phyloP scores from a whole-genome alignment of 2,797 vertebrate genomes.

The Esox masquinongy region DNA sequence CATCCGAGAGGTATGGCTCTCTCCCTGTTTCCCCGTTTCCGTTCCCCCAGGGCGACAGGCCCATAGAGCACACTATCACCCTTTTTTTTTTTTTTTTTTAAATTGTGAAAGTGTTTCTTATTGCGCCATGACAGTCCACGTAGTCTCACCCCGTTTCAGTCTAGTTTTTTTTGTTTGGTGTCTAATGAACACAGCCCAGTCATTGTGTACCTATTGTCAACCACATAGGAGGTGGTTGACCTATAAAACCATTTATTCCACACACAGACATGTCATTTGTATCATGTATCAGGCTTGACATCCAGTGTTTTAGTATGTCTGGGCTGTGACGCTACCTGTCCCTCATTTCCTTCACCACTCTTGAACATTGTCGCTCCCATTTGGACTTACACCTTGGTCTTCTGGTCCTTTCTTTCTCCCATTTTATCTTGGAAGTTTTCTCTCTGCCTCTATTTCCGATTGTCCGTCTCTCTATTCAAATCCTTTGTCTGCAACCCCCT shows the following conservation, averaged over 20 bases:
- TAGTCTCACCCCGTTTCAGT: not conserved
- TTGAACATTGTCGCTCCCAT: not conserved
- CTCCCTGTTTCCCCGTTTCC: not conserved
- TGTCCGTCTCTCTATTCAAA: not conserved
- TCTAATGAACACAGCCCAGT: not conserved
- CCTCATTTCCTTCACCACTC: conserved; percentile 24
- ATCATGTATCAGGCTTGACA: conserved; percentile 2
- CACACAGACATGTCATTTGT: conserved; percentile 19
- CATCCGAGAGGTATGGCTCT: conserved; percentile 84
- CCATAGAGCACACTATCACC: not conserved
- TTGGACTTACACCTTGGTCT: not conserved
- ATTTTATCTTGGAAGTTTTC: not conserved
- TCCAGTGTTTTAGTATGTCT: not conserved
- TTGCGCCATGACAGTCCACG: not conserved
- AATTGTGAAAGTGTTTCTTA: not conserved
- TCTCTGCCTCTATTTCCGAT: not conserved
- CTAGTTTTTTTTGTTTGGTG: not conserved
- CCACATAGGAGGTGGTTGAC: not conserved
- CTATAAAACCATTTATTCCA: not conserved
- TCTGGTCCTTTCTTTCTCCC: not conserved
- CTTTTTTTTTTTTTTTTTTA: no score
- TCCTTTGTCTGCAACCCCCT: conserved; percentile 5
- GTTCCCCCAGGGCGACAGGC: not conserved
- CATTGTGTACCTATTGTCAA: not conserved
- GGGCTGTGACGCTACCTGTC: conserved; percentile 7